Conservation (phyloP, 1,140 invertebrate species). For the Arctopsyche grandis region DNA sequence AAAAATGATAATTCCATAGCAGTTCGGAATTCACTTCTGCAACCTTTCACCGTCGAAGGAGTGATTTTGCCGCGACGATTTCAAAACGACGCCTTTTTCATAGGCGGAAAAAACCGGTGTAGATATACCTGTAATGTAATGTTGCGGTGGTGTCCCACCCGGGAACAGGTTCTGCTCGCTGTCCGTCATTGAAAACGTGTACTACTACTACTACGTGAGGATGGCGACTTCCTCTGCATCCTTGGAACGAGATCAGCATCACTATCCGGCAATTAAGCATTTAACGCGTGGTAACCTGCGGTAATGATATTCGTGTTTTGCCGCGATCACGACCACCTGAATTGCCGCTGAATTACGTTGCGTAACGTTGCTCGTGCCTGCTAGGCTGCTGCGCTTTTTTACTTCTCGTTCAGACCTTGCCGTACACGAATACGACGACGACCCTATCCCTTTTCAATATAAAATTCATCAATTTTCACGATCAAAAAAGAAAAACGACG, state of each 20-base stretch:
- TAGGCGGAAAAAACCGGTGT: too few relatives aligned
- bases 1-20: not conserved
- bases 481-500: too few relatives aligned
- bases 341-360: conserved; percentile 9
- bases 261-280: not conserved
- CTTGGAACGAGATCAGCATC: not conserved
- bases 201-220: not conserved
- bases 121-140: not conserved
- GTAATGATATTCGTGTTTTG: conserved; percentile 10
- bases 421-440: too few relatives aligned
- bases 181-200: not conserved
- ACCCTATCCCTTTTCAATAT: too few relatives aligned
- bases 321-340: conserved; percentile 1
- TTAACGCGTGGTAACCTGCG: conserved; percentile 6
- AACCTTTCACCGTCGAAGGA: not conserved
- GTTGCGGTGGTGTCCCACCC: not conserved
- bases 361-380: not conserved
- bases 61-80: too few relatives aligned
- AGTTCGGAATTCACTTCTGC: not conserved
- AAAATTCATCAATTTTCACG: too few relatives aligned
- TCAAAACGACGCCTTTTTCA: too few relatives aligned
- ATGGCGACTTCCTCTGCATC: not conserved
- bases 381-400: not conserved
- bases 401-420: not conserved
- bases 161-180: not conserved